phyloP scores from a whole-genome alignment of 2,113 vertebrate genomes.

The Apus apus region DNA sequence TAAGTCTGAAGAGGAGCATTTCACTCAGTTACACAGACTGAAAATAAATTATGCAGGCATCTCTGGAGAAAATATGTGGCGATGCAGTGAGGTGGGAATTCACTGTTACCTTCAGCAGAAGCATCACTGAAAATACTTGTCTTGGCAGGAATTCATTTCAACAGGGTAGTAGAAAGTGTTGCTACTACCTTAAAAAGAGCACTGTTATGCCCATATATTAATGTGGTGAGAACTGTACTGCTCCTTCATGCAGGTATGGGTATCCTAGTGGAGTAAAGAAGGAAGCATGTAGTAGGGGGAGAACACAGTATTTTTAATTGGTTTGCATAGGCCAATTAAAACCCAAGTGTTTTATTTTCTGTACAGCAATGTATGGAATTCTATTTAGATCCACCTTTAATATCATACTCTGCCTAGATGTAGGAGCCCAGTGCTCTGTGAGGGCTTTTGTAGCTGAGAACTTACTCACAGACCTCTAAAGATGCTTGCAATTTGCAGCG shows the following conservation, averaged over 20 bases:
- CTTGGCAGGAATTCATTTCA: neutral
- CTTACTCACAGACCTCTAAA: neutral
- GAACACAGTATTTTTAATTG: neutral
- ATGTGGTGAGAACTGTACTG: accelerated
- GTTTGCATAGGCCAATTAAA: neutral
- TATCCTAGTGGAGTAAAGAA: neutral
- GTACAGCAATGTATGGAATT: neutral
- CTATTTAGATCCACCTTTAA: neutral
- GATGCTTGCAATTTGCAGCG: neutral
- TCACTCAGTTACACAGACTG: neutral
- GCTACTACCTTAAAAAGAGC: neutral
- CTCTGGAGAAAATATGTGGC: neutral
- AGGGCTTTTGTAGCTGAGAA: neutral
- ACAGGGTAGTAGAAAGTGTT: neutral
- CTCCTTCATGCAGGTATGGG: neutral
- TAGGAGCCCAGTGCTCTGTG: neutral
- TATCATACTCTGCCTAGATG: neutral
- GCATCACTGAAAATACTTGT: neutral
- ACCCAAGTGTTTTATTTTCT: neutral
- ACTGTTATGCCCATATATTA: neutral
- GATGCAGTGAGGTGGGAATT: neutral
- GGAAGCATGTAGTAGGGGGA: neutral
- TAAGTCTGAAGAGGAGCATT: neutral
- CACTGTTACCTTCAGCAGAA: neutral
- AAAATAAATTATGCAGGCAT: neutral